Conservation (phyloP, 2,888 invertebrate species). For the Ariolimax columbianus region DNA sequence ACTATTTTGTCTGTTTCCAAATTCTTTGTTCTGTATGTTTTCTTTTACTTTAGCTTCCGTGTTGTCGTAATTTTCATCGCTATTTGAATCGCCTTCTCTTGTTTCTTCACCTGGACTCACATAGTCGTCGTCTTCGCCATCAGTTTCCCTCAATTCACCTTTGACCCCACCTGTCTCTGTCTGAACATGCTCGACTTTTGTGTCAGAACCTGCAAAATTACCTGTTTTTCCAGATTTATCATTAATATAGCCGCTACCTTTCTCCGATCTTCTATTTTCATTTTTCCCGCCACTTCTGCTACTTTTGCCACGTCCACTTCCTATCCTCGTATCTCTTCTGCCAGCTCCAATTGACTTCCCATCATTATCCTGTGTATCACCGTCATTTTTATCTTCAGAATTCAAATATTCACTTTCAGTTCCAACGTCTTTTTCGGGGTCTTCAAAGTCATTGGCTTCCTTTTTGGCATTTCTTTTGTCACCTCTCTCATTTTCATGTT, state of each 20-base stretch:
- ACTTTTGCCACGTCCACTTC: background rate
- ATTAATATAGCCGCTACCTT: background rate
- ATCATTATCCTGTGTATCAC: background rate
- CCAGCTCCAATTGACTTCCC: background rate
- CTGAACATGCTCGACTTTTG: too few relatives aligned
- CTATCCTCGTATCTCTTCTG: background rate
- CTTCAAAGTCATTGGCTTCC: background rate
- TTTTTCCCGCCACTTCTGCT: background rate
- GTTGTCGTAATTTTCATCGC: background rate
- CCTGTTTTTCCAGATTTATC: background rate
- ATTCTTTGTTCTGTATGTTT: background rate
- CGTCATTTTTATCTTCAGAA: background rate
- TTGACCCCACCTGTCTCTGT: background rate
- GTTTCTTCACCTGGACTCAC: background rate
- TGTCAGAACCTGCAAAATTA: background rate
- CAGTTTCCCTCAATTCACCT: background rate
- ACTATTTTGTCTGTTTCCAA: background rate
- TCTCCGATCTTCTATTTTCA: background rate
- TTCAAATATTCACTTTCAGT: background rate
- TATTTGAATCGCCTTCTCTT: background rate
- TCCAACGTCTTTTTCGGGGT: background rate
- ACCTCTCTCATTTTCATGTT: background rate
- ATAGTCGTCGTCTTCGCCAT: slow-evolving; percentile 5
- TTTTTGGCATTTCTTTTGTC: background rate
- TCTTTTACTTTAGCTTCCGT: background rate